phyloP scores from a whole-genome alignment of 2,888 invertebrate genomes.

The Eristalinus aeneus region DNA sequence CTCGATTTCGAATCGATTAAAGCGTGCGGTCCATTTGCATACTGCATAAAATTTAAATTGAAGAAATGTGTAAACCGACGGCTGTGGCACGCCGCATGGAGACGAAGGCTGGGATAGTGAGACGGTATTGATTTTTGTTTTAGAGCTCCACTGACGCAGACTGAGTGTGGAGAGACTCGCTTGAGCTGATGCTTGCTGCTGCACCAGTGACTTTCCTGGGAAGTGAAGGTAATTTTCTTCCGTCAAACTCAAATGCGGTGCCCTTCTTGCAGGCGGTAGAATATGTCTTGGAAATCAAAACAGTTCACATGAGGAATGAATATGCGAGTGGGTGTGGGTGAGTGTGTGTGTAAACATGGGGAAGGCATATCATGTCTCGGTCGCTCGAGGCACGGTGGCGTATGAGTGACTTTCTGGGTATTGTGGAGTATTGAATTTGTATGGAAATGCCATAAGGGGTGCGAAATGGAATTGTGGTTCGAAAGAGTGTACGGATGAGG shows the following conservation, averaged over 20 bases:
- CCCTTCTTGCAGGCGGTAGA: slow-evolving; percentile 28
- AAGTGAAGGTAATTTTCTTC: slow-evolving; percentile 54
- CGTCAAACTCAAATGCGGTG: slow-evolving; percentile 52
- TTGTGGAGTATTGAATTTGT: neutral
- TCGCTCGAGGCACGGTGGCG: neutral
- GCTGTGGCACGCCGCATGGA: slow-evolving; percentile 51
- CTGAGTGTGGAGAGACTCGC: neutral
- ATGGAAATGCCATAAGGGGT: neutral
- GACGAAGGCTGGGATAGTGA: slow-evolving; percentile 19
- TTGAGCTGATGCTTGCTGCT: neutral
- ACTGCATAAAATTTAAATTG: slow-evolving; percentile 67
- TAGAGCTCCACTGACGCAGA: slow-evolving; percentile 23
- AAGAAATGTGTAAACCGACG: slow-evolving; percentile 67
- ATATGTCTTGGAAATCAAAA: slow-evolving; percentile 26
- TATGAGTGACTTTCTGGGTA: neutral
- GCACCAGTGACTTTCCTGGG: slow-evolving; percentile 12
- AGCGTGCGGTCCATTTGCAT: slow-evolving; percentile 66
- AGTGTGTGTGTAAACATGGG: neutral
- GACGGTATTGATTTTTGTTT: slow-evolving; percentile 54
- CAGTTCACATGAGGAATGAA: slow-evolving; percentile 25
- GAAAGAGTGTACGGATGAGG: neutral
- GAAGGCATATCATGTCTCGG: slow-evolving; percentile 34
- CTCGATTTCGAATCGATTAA: slow-evolving; percentile 65
- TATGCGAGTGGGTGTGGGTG: slow-evolving; percentile 6
- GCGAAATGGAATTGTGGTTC: neutral